Evolutionary conservation across 2,888 invertebrate species (phyloP), one percentile per base, ranked within the genome.

Genomic region (Drosophila ustulata): DNA sequence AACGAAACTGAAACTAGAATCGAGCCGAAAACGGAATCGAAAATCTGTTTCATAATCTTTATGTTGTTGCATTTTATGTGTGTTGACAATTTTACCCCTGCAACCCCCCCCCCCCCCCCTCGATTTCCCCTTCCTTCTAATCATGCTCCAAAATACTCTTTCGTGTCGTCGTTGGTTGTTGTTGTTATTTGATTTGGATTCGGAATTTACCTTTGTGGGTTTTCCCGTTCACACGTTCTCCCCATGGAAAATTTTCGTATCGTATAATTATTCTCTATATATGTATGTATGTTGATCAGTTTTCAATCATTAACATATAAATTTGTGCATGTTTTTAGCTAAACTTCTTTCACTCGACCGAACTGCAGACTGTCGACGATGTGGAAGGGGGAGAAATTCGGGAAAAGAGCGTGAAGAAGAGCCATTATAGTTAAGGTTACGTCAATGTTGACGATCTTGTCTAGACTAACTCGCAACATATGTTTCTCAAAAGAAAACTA

Each of bases 261-360:
- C 49, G 50, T 32, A 61, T 62, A 53, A 41, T 34, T 53, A 28
- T 52, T 37, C 37, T 37, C 11, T 45, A 30, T 45, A 45, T 34
- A 26, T 18, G 8, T 51, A 18, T 53, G 43, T 63, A 64, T 82
- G 75, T 72, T 77, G 74, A 83, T 78, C 80, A 77, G 67, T 76
- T 84, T 83, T 71, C 66, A 58, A 56, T 71, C 71, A 76, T 82
- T 87, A 69, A 71, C 84, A 78, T 82, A 70, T 75, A 72, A 78
- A 82, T 82, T 58, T 78, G 69, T 69, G 61, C 58, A 66, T 72
- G 39, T 82, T 80, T 80, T 64, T 65, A 45, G 18, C 50, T 43
- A 59, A 55, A 52, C 43, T 47, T 63, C 41, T 58, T 65, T 25
- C 6, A 45, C 37, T 56, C n/a, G 18, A 43, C 13, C n/a, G 3